Conservation (phyloP, 2,797 vertebrate species). For the Petrocephalus schoutedeni region DNA sequence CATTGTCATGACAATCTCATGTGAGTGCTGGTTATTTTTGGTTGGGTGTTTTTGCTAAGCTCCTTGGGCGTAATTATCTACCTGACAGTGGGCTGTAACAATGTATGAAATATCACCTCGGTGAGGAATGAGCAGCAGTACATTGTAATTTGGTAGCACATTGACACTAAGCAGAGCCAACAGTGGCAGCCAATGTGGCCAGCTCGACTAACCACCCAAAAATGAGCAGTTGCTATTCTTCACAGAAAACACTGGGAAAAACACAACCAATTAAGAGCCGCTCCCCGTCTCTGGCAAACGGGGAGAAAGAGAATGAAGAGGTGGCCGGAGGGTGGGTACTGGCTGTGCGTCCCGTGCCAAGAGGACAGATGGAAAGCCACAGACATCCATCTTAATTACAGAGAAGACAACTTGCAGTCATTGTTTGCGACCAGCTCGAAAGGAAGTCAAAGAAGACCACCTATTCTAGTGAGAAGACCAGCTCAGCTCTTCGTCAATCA, state of each 20-base stretch:
- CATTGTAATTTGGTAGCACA: constrained; percentile 42
- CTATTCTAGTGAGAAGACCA: background rate
- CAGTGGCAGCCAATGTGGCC: constrained; percentile 14
- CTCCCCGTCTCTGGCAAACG: constrained; percentile 28
- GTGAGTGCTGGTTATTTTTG: constrained; percentile 47
- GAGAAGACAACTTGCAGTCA: background rate
- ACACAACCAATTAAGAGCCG: constrained; percentile 46
- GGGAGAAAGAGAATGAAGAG: constrained; percentile 17
- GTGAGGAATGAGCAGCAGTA: constrained; percentile 42
- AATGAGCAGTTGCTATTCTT: constrained; percentile 19
- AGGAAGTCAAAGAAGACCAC: background rate
- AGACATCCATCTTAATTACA: background rate
- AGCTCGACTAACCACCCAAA: constrained; percentile 29
- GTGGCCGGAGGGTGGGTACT: constrained; percentile 42
- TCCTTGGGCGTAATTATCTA: constrained; percentile 30
- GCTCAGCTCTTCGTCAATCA: background rate
- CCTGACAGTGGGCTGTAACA: constrained; percentile 43
- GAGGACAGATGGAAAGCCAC: background rate
- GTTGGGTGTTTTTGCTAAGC: constrained; percentile 33
- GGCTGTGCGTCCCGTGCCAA: constrained; percentile 17
- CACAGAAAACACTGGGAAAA: constrained; percentile 24
- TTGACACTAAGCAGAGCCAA: constrained; percentile 10
- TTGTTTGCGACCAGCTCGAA: background rate
- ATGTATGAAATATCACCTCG: constrained; percentile 43
- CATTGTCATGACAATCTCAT: constrained; percentile 46